These are phyloP conservation scores for Microctonus aethiopoides DNA, from an alignment of 2,888 invertebrate species.

Conservation along the genomic window DNA sequence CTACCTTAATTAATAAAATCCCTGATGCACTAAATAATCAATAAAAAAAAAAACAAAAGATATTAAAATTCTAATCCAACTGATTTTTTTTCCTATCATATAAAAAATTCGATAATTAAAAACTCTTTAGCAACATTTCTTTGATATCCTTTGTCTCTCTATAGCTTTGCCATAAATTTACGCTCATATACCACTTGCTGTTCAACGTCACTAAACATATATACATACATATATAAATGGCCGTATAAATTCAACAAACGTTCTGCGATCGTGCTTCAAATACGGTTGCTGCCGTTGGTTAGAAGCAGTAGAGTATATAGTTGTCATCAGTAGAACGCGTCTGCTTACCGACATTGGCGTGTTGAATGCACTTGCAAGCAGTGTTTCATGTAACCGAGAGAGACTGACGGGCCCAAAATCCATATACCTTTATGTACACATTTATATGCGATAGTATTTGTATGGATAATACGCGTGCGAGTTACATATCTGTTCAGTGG, in stretches of 20 bases:
- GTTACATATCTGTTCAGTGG: neutral
- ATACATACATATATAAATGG: constrained; percentile 8
- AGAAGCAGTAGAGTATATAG: neutral
- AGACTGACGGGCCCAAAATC: constrained; percentile 1
- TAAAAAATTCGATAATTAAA: no score
- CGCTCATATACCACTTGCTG: neutral
- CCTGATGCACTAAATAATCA: no score
- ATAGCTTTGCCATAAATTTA: neutral
- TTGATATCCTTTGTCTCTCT: neutral
- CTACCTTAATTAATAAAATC: no score
- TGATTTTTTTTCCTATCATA: no score
- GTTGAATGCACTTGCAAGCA: constrained; percentile 11
- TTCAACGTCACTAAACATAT: neutral
- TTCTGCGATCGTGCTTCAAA: constrained; percentile 52
- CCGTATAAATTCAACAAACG: constrained; percentile 49
- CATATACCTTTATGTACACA: neutral
- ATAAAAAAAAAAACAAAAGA: no score
- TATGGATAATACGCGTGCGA: neutral
- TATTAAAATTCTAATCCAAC: no score
- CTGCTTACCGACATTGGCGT: constrained; percentile 23
- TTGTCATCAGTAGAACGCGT: constrained; percentile 21
- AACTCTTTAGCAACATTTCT: no score
- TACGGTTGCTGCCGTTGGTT: constrained; percentile 34
- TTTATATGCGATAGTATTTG: constrained; percentile 9
- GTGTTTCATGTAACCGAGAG: neutral